These are phyloP conservation scores for Antennarius striatus DNA, from an alignment of 2,113 vertebrate genomes.

Conservation along the genomic window DNA sequence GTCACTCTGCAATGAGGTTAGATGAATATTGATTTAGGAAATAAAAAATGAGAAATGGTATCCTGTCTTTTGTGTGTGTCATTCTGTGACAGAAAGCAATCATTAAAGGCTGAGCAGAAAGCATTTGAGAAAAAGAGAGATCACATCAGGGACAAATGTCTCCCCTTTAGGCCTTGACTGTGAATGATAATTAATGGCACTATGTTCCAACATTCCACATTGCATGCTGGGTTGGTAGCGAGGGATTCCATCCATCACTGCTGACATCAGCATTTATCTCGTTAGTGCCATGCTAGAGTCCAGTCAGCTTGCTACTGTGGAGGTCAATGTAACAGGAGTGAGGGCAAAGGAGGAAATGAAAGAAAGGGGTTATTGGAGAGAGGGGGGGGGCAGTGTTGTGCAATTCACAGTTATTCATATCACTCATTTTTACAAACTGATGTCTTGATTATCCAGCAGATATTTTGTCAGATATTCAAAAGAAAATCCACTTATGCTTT, in stretches of 20 bases:
- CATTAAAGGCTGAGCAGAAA: constrained; percentile 2
- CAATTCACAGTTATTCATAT: no score
- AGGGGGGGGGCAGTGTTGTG: background rate
- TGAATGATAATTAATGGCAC: constrained; percentile 62
- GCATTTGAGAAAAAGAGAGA: background rate
- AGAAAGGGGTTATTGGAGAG: background rate
- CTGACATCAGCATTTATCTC: constrained; percentile 53
- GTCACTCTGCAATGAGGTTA: background rate
- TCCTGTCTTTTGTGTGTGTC: background rate
- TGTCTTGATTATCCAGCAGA: no score
- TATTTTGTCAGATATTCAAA: no score
- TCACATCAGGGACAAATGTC: constrained; percentile 35
- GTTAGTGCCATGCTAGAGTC: constrained; percentile 25
- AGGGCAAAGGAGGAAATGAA: background rate
- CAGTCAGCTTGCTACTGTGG: constrained; percentile 21
- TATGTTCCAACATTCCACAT: constrained; percentile 21
- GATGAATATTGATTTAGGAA: background rate
- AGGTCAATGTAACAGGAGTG: constrained; percentile 18
- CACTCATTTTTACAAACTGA: no score
- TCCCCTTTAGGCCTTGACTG: constrained; percentile 38
- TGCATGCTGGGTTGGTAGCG: constrained; percentile 57
- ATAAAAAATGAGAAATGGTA: background rate
- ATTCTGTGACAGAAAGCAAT: background rate
- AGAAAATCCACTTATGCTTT: no score
- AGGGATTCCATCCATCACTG: constrained; percentile 55